Evolutionary conservation across 1,140 invertebrate genomes (phyloP), one percentile per base, ranked within the genome.

Genomic region (Drosophila bocqueti): DNA sequence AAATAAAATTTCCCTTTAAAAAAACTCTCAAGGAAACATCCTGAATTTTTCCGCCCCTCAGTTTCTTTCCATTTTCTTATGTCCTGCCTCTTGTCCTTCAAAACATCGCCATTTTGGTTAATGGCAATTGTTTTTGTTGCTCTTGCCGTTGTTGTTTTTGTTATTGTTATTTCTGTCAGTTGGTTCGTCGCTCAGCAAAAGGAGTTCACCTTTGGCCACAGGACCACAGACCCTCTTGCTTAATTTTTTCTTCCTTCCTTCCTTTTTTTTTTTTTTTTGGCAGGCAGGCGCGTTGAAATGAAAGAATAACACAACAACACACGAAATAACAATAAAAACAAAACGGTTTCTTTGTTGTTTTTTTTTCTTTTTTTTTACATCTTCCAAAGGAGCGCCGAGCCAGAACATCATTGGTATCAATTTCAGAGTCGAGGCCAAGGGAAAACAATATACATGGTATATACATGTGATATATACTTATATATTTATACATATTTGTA

Each of bases 241-340:
- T 45, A 26, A 52, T 21, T 61, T 24, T 24, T 26, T 47, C 54
- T 60, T 43, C 55, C 15, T 42, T 36, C 55, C 31, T 34, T n/a
- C n/a, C 36, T n/a, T 50, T 47, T 29, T 61, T 65, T 49, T 54
- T 43, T 36, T 36, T 36, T 36, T 31, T 31, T 8, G 29, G 26
- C n/a, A 43, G 40, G 61, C 72, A 57, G 74, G 68, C 82, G 82
- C 82, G 82, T 84, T 85, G 82, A 81, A 84, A 84, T 84, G 82
- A 84, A 85, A 85, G 78, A 84, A 84, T 74, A 85, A 84, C 82
- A 84, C 60, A 62, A 85, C 80, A 81, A 77, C 68, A 69, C 69
- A 79, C 66, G 55, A 57, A 73, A 60, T 72, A 73, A 72, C 54
- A 73, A 73, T 73, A 73, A 73, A 73, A 73, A 61, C 69, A 73